Conservation (phyloP, 1,140 invertebrate genomes). For the Ephestia elutella region DNA sequence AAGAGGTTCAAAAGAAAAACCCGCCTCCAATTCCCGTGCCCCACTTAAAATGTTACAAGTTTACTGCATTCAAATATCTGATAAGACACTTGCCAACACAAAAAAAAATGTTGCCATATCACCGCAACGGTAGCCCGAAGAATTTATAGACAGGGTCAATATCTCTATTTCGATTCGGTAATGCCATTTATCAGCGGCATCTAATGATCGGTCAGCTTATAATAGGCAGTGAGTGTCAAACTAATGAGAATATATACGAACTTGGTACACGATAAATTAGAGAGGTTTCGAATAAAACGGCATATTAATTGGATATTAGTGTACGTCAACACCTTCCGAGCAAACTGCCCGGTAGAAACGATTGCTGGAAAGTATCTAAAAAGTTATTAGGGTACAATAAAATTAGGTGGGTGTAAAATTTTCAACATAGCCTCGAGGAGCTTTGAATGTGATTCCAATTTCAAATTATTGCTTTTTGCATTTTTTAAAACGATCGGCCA, state of each 20-base stretch:
- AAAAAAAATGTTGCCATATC: constrained; percentile 28
- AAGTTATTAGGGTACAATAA: constrained; percentile 27
- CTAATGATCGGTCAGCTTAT: constrained; percentile 58
- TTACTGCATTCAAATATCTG: constrained; percentile 44
- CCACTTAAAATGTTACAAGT: constrained; percentile 36
- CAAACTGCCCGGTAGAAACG: constrained; percentile 26
- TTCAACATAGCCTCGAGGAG: constrained; percentile 22
- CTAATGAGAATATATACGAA: constrained; percentile 67
- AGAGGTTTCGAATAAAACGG: constrained; percentile 53
- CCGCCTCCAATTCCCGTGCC: constrained; percentile 25
- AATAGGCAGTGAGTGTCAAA: constrained; percentile 63
- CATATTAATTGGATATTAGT: constrained; percentile 68
- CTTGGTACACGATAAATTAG: constrained; percentile 60
- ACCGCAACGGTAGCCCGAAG: constrained; percentile 37
- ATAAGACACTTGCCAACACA: constrained; percentile 36
- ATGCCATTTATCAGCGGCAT: constrained; percentile 54
- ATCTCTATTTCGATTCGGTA: constrained; percentile 57
- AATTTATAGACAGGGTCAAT: constrained; percentile 51
- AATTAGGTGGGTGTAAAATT: constrained; percentile 38
- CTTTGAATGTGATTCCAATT: background rate
- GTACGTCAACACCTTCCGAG: constrained; percentile 47
- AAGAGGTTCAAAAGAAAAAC: constrained; percentile 44
- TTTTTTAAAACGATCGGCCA: constrained; percentile 15
- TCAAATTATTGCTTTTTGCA: background rate
- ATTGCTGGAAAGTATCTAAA: constrained; percentile 32